phyloP scores from a whole-genome alignment of 2,113 vertebrate genomes.

The Prietella phreatophila region DNA sequence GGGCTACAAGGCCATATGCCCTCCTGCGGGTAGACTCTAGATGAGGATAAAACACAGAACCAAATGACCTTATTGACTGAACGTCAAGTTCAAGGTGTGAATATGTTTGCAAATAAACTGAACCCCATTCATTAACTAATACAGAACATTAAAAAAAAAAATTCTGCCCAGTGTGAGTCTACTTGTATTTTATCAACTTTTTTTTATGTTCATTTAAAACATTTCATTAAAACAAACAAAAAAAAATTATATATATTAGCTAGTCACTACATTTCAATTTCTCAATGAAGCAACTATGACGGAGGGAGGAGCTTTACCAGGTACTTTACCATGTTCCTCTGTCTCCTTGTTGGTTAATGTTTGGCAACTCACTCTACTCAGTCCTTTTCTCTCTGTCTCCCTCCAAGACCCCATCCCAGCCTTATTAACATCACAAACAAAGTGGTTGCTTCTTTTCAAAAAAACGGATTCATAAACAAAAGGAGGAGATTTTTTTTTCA shows the following conservation, averaged over 20 bases:
- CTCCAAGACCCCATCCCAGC: neutral
- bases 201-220: neutral
- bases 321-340: neutral
- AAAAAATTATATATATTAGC: too few species aligned
- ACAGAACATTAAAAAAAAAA: neutral
- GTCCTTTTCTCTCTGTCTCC: neutral
- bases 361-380: neutral
- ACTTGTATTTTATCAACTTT: neutral
- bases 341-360: neutral
- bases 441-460: neutral
- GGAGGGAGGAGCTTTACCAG: neutral
- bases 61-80: neutral
- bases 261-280: neutral
- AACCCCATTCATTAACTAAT: neutral
- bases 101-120: neutral
- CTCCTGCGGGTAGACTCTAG: slow-evolving; percentile 85
- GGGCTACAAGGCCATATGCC: slow-evolving; percentile 89
- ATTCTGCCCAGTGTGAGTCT: neutral
- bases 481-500: neutral
- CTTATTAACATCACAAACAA: neutral
- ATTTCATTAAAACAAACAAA: too few species aligned
- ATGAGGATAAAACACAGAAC: neutral
- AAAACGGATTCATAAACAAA: neutral
- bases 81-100: neutral
- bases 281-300: neutral